These are phyloP conservation scores for Pangasius mekongensis DNA, from an alignment of 2,797 vertebrate species.

Conservation along the genomic window DNA sequence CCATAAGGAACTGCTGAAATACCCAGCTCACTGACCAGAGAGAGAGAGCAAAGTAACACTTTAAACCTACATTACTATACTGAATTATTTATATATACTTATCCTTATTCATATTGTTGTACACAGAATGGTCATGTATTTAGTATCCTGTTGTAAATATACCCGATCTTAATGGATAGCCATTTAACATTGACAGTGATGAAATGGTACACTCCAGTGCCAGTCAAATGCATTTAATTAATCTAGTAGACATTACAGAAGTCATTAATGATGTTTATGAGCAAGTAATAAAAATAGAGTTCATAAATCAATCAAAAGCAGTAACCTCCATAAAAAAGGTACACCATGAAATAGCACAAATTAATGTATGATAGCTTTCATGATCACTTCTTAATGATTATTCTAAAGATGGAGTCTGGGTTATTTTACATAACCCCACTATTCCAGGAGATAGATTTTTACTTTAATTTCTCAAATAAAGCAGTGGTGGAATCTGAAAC, in stretches of 20 bases:
- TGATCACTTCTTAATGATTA: neutral
- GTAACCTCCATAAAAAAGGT: neutral
- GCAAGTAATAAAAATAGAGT: neutral
- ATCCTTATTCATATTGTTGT: neutral
- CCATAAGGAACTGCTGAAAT: neutral
- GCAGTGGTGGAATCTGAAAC: neutral
- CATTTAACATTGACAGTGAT: neutral
- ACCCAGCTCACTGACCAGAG: neutral
- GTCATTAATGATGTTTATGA: neutral
- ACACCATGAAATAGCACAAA: neutral
- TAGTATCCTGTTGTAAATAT: neutral
- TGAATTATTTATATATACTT: neutral
- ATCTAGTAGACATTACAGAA: neutral
- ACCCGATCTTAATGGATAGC: neutral
- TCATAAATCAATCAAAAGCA: neutral
- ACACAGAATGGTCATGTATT: neutral
- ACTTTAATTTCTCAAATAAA: neutral
- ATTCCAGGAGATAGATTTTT: neutral
- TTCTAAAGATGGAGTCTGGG: neutral
- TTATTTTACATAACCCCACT: neutral
- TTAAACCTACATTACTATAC: neutral
- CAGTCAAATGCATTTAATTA: neutral
- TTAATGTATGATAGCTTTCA: neutral
- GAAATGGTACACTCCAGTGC: neutral
- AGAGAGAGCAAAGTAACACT: slow-evolving; percentile 3